Percentiles rank a stretch among this genome's conserved stretches.
phyloP scores from a whole-genome alignment of 2,888 invertebrate genomes.

The Lamellibrachia columna region DNA sequence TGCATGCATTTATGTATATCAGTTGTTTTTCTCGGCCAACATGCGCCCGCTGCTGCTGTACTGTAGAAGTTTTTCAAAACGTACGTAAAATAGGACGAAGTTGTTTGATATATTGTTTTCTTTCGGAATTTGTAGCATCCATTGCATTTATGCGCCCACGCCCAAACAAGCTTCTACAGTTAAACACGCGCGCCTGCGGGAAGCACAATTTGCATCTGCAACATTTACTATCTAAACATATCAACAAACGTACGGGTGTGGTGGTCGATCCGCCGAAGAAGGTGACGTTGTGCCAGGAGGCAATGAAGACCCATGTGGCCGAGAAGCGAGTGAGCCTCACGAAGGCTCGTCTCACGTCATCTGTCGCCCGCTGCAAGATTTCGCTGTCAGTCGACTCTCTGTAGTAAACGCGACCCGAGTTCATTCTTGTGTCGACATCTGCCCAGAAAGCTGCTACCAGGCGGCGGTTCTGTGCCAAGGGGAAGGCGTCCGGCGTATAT shows the following conservation, averaged over 20 bases:
- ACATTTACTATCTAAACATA: too few relatives aligned
- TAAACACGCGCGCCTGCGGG: background rate
- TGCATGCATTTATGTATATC: too few relatives aligned
- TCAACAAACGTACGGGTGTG: background rate
- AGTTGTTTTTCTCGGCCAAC: too few relatives aligned
- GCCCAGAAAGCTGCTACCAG: constrained; percentile 26
- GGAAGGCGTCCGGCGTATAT: constrained; percentile 19
- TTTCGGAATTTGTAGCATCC: too few relatives aligned
- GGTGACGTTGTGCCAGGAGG: constrained; percentile 57
- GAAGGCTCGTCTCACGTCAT: constrained; percentile 48
- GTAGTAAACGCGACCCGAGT: constrained; percentile 13
- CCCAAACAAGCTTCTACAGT: too few relatives aligned
- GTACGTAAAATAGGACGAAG: too few relatives aligned
- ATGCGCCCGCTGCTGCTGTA: too few relatives aligned
- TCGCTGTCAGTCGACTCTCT: background rate
- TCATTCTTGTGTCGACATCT: constrained; percentile 25
- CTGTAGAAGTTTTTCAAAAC: too few relatives aligned
- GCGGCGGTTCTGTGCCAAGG: background rate
- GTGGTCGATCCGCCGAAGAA: constrained; percentile 18
- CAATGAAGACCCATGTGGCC: constrained; percentile 51
- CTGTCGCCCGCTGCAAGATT: constrained; percentile 42
- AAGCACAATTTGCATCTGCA: too few relatives aligned
- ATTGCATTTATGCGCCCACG: too few relatives aligned
- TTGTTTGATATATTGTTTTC: too few relatives aligned
- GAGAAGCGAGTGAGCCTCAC: constrained; percentile 43